phyloP scores from a whole-genome alignment of 2,888 invertebrate species.

The Embidobia sp. region DNA sequence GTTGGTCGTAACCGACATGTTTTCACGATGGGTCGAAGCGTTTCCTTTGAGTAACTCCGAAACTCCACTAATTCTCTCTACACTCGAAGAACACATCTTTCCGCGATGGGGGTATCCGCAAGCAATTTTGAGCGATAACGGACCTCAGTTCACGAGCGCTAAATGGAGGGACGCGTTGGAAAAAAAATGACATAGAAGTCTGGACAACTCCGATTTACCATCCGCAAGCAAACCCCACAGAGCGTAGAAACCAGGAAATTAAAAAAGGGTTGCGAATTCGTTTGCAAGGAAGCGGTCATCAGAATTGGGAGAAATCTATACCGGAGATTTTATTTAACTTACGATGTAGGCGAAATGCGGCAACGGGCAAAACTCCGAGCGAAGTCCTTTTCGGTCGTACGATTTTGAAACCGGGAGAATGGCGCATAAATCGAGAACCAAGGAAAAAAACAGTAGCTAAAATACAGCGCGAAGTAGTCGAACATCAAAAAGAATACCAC shows the following conservation, averaged over 20 bases:
- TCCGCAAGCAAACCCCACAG: slow-evolving; percentile 25
- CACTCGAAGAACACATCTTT: slow-evolving; percentile 2
- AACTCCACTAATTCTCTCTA: neutral
- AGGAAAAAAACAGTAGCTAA: neutral
- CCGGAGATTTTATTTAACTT: slow-evolving; percentile 15
- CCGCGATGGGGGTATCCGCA: slow-evolving; percentile 8
- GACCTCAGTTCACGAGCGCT: slow-evolving; percentile 11
- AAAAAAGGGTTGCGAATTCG: slow-evolving; percentile 5
- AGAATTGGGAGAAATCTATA: slow-evolving; percentile 9
- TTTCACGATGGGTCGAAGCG: slow-evolving; percentile 26
- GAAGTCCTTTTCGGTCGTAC: slow-evolving; percentile 2
- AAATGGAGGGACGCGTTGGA: neutral
- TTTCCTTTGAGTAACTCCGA: slow-evolving; percentile 2
- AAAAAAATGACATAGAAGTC: too few relatives aligned
- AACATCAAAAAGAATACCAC: neutral
- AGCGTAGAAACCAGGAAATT: slow-evolving; percentile 17
- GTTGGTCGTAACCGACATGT: slow-evolving; percentile 24
- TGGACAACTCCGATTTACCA: slow-evolving; percentile 38
- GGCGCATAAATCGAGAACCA: neutral
- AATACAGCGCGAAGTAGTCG: neutral
- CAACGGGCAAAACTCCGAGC: slow-evolving; percentile 18
- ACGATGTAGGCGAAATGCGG: slow-evolving; percentile 13
- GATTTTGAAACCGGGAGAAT: slow-evolving; percentile 27
- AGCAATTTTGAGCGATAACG: slow-evolving; percentile 3
- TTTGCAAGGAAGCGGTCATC: neutral